phyloP scores from a whole-genome alignment of 2,888 invertebrate genomes.

The Caenorhabditis sp. region DNA sequence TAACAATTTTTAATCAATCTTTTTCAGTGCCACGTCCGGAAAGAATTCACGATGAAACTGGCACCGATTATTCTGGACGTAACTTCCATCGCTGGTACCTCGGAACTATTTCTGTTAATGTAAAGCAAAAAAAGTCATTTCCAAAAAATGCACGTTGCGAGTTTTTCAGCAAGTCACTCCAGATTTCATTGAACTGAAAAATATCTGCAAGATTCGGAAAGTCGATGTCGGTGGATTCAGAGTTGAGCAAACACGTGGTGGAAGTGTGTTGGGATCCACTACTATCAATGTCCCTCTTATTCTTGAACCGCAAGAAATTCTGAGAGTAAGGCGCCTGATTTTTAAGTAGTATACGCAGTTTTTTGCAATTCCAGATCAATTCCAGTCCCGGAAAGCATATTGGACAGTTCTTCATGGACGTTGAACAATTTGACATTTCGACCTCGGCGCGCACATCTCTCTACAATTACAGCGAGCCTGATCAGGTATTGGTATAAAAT shows the following conservation, averaged over 20 bases:
- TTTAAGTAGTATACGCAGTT: neutral
- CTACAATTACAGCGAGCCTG: slow-evolving; percentile 39
- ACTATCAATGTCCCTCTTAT: slow-evolving; percentile 33
- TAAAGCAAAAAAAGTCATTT: neutral
- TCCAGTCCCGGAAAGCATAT: neutral
- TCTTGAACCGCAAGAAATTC: slow-evolving; percentile 50
- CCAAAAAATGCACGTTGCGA: no score
- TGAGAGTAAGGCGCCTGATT: slow-evolving; percentile 21
- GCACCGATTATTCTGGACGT: slow-evolving; percentile 28
- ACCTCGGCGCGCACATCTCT: slow-evolving; percentile 30
- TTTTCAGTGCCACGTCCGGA: slow-evolving; percentile 30
- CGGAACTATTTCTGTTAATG: slow-evolving; percentile 51
- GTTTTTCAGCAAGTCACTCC: slow-evolving; percentile 46
- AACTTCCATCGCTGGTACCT: slow-evolving; percentile 50
- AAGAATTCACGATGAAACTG: slow-evolving; percentile 53
- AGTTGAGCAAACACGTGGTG: slow-evolving; percentile 38
- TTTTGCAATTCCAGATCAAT: slow-evolving; percentile 31
- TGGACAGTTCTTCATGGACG: slow-evolving; percentile 40
- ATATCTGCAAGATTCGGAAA: slow-evolving; percentile 46
- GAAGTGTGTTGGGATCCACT: slow-evolving; percentile 30
- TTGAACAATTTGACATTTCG: slow-evolving; percentile 32
- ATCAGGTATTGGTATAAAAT: neutral
- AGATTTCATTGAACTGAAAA: slow-evolving; percentile 52
- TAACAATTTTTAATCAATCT: no score
- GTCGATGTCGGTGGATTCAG: slow-evolving; percentile 53